A percentile compares a stretch with the other conserved stretches of the same genome.
Conservation (phyloP, 2,888 invertebrate genomes). For the Macaria notata region DNA sequence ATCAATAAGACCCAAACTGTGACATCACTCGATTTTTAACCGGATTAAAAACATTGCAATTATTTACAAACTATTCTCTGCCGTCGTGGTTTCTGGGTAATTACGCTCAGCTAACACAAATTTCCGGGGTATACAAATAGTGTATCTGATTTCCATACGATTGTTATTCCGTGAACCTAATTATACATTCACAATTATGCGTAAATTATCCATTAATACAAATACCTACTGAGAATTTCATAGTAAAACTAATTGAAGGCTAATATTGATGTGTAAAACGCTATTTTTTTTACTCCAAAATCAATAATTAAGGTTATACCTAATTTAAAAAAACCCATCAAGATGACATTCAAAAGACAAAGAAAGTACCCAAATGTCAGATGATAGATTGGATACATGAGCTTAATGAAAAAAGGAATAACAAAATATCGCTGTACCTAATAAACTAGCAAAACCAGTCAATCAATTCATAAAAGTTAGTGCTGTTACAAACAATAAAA, state of each 20-base stretch:
- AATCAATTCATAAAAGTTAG: conserved; percentile 33
- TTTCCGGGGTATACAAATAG: conserved; percentile 21
- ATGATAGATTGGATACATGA: too few species aligned
- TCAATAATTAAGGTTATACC: too few species aligned
- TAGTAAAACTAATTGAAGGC: neutral
- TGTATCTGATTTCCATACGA: conserved; percentile 18
- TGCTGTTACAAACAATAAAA: conserved; percentile 25
- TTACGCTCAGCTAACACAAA: conserved; percentile 6
- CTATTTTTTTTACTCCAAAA: too few species aligned
- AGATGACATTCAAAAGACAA: too few species aligned
- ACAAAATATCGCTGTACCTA: conserved; percentile 16
- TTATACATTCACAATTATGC: conserved; percentile 14
- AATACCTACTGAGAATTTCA: conserved; percentile 5
- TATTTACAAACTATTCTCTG: neutral
- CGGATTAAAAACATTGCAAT: conserved; percentile 5
- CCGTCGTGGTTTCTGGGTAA: conserved; percentile 12
- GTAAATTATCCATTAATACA: conserved; percentile 26
- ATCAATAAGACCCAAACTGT: neutral
- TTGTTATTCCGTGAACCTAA: conserved; percentile 13
- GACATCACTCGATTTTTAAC: neutral
- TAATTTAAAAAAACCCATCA: too few species aligned
- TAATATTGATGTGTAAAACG: neutral
- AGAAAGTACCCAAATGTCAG: too few species aligned
- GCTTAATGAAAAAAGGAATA: neutral
- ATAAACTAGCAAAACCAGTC: conserved; percentile 41